Evolutionary conservation across 2,888 invertebrate genomes (phyloP).

Genomic region (Mesoligia furuncula): DNA sequence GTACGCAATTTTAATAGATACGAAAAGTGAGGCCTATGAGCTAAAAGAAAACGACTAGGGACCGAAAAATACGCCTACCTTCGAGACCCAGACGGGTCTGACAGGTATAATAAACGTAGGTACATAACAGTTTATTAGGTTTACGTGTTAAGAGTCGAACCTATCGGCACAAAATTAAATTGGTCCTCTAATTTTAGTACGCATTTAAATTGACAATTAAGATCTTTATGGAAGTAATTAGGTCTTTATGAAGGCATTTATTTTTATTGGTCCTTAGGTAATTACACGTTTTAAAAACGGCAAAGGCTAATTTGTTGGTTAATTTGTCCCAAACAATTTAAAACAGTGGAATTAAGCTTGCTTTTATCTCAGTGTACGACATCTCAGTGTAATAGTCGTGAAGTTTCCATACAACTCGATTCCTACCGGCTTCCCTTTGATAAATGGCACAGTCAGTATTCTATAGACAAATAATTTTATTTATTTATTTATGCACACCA

Average conservation of each 20-base stretch:
- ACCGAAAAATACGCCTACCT: constrained; percentile 1
- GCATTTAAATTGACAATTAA: constrained; percentile 51
- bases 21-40: neutral
- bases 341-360: neutral
- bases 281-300: constrained; percentile 25
- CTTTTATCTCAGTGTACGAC: neutral
- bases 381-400: too few relatives aligned
- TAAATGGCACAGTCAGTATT: too few relatives aligned
- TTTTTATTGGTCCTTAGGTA: constrained; percentile 32
- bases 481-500: too few relatives aligned
- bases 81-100: constrained; percentile 1
- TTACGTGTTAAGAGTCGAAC: constrained; percentile 31
- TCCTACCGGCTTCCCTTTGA: too few relatives aligned
- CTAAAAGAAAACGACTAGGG: constrained; percentile 2
- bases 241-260: constrained; percentile 35
- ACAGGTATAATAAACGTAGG: constrained; percentile 11
- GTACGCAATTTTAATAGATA: neutral
- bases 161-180: constrained; percentile 38
- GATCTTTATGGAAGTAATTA: constrained; percentile 51
- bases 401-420: too few relatives aligned
- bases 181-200: constrained; percentile 32
- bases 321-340: constrained; percentile 3
- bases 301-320: constrained; percentile 1
- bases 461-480: too few relatives aligned
- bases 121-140: constrained; percentile 13